Evolutionary conservation across 2,888 invertebrate species (phyloP), one percentile per base, ranked within the genome.

Genomic region (Teleogryllus oceanicus): DNA sequence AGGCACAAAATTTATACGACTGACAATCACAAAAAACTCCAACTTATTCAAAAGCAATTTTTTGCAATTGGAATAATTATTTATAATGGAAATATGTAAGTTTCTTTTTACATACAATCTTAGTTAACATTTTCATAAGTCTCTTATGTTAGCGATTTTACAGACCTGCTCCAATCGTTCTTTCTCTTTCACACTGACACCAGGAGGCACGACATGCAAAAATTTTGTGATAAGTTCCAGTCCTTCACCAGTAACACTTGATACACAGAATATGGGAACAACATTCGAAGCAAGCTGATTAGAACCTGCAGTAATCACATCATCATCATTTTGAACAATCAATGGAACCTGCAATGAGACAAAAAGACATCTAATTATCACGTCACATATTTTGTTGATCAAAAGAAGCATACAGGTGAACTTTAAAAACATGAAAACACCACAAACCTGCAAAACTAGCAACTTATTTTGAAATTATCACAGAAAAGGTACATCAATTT

Each of bases 181-280:
- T 82, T 92, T 90, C 84, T 94, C 93, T 79, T 90, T 89, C 80
- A 89, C 85, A 84, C 90, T 91, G 51, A 90, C 88, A 8, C 90
- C 90, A 1, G 94, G 94, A 83, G 92, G 87, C 76, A 97, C 89
- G 24, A 96, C 94, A 85, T 96, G 93, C 21, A 99, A 90, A 86
- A 97, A 97, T 82, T 93, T 93, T 83, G 94, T 94, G 37, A 99
- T 90, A 13, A 95, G 89, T 84, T 94, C 92, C 50, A 96, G 88
- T 0, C 97, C 96, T 80, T 91, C 90, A 0, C 98, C 98, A 0
- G 92, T 94, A 0, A 99, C 98, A 85, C 95, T 95, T 49, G 97
- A 97, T 77, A 98, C 94, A 79, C 93, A 93, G 86, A 97, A 95
- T 85, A 96, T 94, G 0, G 96, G 94, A 20, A 91, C 93, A 81